A percentile compares a stretch with the other conserved stretches of the same genome.
Evolutionary conservation across 2,888 invertebrate species (phyloP).

Genomic region (Euphydryas editha): DNA sequence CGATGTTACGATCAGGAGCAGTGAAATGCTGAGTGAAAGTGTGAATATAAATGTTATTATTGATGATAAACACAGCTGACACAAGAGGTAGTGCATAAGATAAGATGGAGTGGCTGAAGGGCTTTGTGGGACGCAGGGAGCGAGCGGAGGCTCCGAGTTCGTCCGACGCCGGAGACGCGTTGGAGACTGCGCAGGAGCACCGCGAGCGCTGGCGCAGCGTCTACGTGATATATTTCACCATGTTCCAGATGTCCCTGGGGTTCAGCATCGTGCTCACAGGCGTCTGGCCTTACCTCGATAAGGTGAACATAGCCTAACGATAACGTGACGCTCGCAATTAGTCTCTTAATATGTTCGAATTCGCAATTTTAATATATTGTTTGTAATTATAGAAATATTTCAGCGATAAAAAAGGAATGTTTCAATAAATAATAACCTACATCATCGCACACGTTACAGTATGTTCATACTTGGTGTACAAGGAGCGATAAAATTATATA

Average conservation of each 20-base stretch:
- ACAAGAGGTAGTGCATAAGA: slow-evolving; percentile 17
- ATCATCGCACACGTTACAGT: neutral
- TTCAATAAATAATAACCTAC: too few relatives aligned
- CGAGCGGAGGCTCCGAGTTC: slow-evolving; percentile 15
- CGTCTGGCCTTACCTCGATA: slow-evolving; percentile 94
- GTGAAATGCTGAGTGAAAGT: slow-evolving; percentile 20
- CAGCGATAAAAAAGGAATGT: too few relatives aligned
- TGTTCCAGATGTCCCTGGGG: slow-evolving; percentile 94
- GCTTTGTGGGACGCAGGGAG: slow-evolving; percentile 48
- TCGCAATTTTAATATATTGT: neutral
- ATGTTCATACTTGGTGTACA: too few relatives aligned
- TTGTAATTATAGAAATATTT: too few relatives aligned
- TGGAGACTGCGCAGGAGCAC: slow-evolving; percentile 88
- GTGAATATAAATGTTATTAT: neutral
- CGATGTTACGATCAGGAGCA: slow-evolving; percentile 1
- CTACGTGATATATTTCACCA: slow-evolving; percentile 93
- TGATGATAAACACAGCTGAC: slow-evolving; percentile 24
- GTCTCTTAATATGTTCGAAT: neutral
- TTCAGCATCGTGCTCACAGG: slow-evolving; percentile 94
- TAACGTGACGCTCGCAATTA: neutral
- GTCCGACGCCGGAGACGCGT: slow-evolving; percentile 46
- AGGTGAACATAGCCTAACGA: slow-evolving; percentile 77
- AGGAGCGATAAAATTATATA: slow-evolving; percentile 10
- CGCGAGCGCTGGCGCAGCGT: slow-evolving; percentile 90
- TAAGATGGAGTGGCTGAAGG: slow-evolving; percentile 65